These are phyloP conservation scores for Pandemis heparana DNA, from an alignment of 2,888 invertebrate genomes.

Conservation along the genomic window DNA sequence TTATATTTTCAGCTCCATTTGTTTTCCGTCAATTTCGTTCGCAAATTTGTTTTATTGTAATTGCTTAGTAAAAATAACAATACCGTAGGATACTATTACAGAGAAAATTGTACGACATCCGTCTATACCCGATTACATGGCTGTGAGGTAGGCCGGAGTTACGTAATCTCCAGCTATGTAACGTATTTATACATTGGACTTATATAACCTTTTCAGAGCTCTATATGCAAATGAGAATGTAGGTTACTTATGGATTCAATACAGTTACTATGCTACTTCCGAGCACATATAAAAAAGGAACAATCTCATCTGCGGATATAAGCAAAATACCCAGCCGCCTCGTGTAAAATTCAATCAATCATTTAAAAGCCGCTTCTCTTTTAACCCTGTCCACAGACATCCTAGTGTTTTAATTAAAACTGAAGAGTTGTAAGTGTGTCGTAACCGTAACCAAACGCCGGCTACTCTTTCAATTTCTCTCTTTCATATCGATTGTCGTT, in stretches of 20 bases:
- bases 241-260: conserved; percentile 34
- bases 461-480: conserved; percentile 68
- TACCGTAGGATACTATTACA: conserved; percentile 14
- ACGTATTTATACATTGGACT: conserved; percentile 15
- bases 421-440: conserved; percentile 64
- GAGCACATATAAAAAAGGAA: conserved; percentile 18
- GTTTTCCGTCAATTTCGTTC: conserved; percentile 23
- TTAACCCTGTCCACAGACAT: conserved; percentile 57
- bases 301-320: not conserved
- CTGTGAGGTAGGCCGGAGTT: conserved; percentile 49
- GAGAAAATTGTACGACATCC: conserved; percentile 14
- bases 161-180: conserved; percentile 45
- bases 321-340: conserved; percentile 37
- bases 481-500: conserved; percentile 68
- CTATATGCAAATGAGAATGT: conserved; percentile 32
- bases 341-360: conserved; percentile 48
- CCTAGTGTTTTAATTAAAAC: conserved; percentile 67
- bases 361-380: conserved; percentile 51
- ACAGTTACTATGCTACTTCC: conserved; percentile 8
- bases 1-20: conserved; percentile 22
- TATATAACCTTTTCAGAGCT: conserved; percentile 39
- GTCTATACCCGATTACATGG: conserved; percentile 44
- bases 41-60: conserved; percentile 37
- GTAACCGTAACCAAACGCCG: conserved; percentile 61
- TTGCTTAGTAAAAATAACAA: conserved; percentile 36